Percentiles rank a stretch among this genome's conserved stretches.
Evolutionary conservation across 2,113 vertebrate species (phyloP).

Genomic region (Psilopsiagon aurifrons): DNA sequence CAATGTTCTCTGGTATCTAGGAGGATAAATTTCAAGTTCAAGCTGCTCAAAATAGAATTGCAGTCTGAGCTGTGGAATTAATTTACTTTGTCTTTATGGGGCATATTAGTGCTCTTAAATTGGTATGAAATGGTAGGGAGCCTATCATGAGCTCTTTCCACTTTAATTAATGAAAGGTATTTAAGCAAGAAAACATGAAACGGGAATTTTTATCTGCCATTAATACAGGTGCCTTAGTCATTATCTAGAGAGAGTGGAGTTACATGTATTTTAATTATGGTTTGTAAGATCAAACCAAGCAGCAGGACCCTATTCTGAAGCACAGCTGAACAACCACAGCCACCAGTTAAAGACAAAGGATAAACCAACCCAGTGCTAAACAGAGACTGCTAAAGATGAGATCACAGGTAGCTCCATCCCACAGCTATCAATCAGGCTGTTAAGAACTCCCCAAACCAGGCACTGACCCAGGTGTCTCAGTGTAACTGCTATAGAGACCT

Average conservation of each 20-base stretch:
- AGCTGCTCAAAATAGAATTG: not conserved
- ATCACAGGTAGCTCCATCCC: not conserved
- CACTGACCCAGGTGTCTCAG: not conserved
- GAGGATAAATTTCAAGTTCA: not conserved
- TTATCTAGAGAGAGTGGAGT: not conserved
- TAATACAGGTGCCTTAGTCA: not conserved
- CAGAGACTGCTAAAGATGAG: not conserved
- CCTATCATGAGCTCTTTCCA: not conserved
- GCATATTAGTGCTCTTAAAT: not conserved
- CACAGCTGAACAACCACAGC: not conserved
- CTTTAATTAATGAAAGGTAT: not conserved
- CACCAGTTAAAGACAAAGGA: not conserved
- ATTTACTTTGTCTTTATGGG: not conserved
- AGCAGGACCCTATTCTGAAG: not conserved
- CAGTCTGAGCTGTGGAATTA: not conserved
- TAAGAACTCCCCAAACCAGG: not conserved
- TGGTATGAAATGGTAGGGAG: not conserved
- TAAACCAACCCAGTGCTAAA: not conserved
- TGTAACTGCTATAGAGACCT: not conserved
- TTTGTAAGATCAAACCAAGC: not conserved
- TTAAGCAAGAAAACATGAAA: not conserved
- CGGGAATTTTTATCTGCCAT: not conserved
- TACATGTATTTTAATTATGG: not conserved
- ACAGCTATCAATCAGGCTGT: not conserved
- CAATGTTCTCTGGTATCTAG: not conserved